Evolutionary conservation across 92 coral and sea anemone species (phyloP).

Genomic region (Palythoa grandiflora): DNA sequence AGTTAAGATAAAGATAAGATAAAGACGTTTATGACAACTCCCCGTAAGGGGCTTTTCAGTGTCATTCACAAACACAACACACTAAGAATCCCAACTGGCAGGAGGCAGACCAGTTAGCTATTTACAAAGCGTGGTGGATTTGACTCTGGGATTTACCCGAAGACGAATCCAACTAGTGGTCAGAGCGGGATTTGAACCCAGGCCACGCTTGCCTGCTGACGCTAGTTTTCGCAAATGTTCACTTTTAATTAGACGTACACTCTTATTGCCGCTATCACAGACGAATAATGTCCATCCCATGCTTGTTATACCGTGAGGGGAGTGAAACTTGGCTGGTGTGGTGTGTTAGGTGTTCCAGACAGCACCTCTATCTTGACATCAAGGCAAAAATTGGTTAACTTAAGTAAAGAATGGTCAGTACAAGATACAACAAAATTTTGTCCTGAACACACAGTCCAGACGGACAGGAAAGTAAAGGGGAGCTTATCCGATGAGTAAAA

Average conservation of each 20-base stretch:
- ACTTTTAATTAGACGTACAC: slow-evolving; percentile 14
- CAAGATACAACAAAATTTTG: slow-evolving; percentile 31
- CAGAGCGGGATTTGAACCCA: too few species aligned
- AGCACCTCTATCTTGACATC: background rate
- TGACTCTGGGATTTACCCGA: too few species aligned
- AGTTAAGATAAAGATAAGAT: too few species aligned
- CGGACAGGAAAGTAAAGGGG: slow-evolving; percentile 31
- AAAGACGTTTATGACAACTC: too few species aligned
- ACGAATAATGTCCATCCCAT: slow-evolving; percentile 16
- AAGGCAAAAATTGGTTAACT: slow-evolving; percentile 7
- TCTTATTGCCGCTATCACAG: slow-evolving; percentile 37
- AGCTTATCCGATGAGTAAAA: slow-evolving; percentile 17
- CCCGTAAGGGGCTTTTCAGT: too few species aligned
- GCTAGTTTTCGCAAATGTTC: background rate
- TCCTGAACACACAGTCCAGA: slow-evolving; percentile 49
- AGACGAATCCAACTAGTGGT: too few species aligned
- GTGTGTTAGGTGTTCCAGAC: background rate
- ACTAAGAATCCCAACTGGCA: too few species aligned
- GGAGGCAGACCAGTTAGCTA: too few species aligned
- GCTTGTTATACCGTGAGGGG: background rate
- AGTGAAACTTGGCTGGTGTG: background rate
- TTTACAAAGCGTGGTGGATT: too few species aligned
- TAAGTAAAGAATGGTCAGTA: slow-evolving; percentile 1
- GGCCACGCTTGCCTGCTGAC: background rate
- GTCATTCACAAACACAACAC: too few species aligned